A percentile compares a stretch with the other conserved stretches of the same genome.
phyloP scores from a whole-genome alignment of 1,140 invertebrate genomes.

The Acromyrmex echinatior region DNA sequence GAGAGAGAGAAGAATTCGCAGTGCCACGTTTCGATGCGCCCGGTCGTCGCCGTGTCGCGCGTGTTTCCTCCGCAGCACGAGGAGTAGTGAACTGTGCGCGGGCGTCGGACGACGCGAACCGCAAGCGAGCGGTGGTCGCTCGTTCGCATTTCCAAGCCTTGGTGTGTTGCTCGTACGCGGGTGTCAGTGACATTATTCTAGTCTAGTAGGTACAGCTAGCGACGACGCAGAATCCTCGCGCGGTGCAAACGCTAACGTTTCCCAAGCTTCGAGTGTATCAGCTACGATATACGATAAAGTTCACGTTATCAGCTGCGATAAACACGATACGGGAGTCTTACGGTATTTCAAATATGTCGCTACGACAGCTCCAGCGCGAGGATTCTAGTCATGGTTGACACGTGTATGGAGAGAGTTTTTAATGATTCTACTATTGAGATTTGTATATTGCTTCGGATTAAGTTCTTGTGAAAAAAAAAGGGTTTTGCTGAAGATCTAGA shows the following conservation, averaged over 20 bases:
- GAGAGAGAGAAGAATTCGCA: conserved; percentile 61
- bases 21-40: conserved; percentile 70
- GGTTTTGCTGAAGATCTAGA: not conserved
- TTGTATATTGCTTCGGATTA: not conserved
- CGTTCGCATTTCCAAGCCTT: conserved; percentile 24
- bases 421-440: not conserved
- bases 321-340: not conserved
- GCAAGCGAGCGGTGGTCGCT: conserved; percentile 9
- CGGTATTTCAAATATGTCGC: conserved; percentile 15
- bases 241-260: conserved; percentile 6
- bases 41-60: conserved; percentile 59
- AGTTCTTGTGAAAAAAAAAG: not conserved
- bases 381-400: conserved; percentile 25
- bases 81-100: conserved; percentile 56
- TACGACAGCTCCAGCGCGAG: not conserved
- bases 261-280: conserved; percentile 15
- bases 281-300: not conserved
- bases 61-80: conserved; percentile 50
- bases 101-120: conserved; percentile 23
- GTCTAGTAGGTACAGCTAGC: conserved; percentile 49
- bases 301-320: conserved; percentile 32
- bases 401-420: conserved; percentile 30
- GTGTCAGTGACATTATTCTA: conserved; percentile 65
- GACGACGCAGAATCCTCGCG: conserved; percentile 31
- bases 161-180: conserved; percentile 38